phyloP scores from a whole-genome alignment of 2,888 invertebrate species.

The Carterocephalus palaemon region DNA sequence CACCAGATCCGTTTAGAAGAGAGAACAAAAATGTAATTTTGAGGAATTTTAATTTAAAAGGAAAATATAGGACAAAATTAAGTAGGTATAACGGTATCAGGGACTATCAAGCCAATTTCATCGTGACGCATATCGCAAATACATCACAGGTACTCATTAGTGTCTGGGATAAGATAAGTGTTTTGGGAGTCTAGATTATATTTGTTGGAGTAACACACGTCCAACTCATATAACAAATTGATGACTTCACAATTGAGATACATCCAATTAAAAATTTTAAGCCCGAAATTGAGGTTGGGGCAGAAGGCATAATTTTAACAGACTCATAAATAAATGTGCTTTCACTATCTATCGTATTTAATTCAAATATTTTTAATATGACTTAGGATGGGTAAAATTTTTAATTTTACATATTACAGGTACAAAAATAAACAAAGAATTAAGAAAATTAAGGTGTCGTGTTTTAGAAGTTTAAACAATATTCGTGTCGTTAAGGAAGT shows the following conservation, averaged over 20 bases:
- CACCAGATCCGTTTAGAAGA: slow-evolving; percentile 72
- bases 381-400: too few relatives aligned
- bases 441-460: neutral
- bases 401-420: too few relatives aligned
- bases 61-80: slow-evolving; percentile 11
- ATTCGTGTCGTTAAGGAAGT: neutral
- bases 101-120: neutral
- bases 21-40: slow-evolving; percentile 62
- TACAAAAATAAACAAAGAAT: too few relatives aligned
- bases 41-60: slow-evolving; percentile 27
- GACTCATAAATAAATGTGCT: too few relatives aligned
- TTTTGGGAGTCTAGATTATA: slow-evolving; percentile 3
- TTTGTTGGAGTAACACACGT: neutral
- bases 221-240: slow-evolving; percentile 1
- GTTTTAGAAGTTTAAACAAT: neutral
- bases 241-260: neutral
- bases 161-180: too few relatives aligned
- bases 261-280: too few relatives aligned
- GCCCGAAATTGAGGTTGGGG: too few relatives aligned
- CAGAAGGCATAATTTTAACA: too few relatives aligned
- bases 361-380: too few relatives aligned
- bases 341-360: too few relatives aligned
- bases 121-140: too few relatives aligned
- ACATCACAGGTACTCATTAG: too few relatives aligned
- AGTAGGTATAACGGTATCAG: slow-evolving; percentile 7